Conservation (phyloP, 64 coral and sea anemone species). For the Hydrozoanthus tunicans region DNA sequence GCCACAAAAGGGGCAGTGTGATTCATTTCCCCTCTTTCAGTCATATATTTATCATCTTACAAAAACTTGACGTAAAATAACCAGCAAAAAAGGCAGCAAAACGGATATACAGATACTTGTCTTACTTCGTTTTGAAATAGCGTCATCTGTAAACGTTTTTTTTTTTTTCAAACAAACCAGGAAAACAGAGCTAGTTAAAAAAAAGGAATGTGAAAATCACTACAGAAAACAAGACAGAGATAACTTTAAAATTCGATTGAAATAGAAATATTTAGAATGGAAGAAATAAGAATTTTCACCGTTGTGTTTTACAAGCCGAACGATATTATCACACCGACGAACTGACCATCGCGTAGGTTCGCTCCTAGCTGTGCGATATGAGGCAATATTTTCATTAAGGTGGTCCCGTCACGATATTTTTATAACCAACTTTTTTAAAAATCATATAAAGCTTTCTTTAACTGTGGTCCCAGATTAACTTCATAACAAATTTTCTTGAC, state of each 20-base stretch:
- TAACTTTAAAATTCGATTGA: too few species aligned
- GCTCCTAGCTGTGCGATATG: too few species aligned
- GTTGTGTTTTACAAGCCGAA: background rate
- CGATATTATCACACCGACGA: background rate
- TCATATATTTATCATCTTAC: background rate
- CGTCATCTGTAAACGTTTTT: too few species aligned
- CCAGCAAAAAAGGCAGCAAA: background rate
- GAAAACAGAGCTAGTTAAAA: too few species aligned
- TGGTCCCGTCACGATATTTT: background rate
- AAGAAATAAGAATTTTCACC: background rate
- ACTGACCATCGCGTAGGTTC: background rate
- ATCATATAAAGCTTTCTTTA: background rate
- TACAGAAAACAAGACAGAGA: too few species aligned
- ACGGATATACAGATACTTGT: background rate
- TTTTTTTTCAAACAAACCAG: too few species aligned
- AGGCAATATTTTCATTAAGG: too few species aligned
- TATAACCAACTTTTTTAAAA: too few species aligned
- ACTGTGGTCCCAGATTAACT: background rate
- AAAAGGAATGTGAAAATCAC: too few species aligned
- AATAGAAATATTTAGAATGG: too few species aligned
- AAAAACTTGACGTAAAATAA: conserved; percentile 18
- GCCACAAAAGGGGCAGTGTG: too few species aligned
- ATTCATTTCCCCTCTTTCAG: too few species aligned
- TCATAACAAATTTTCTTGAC: background rate
- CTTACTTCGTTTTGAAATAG: background rate